A percentile compares a stretch with the other conserved stretches of the same genome.
Evolutionary conservation across 2,888 invertebrate species (phyloP).

Genomic region (Hypolimnas misippus): DNA sequence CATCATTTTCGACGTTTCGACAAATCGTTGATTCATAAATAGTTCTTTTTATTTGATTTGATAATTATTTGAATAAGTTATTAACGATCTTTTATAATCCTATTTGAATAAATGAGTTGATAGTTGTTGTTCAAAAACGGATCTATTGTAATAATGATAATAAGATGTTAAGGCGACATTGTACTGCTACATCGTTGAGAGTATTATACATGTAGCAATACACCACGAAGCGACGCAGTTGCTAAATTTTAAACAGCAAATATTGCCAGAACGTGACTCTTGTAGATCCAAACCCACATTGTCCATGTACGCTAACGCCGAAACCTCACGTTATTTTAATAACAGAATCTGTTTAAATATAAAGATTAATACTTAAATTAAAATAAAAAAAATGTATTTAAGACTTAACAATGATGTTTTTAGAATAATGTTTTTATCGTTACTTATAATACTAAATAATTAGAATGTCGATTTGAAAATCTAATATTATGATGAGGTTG

Average conservation of each 20-base stretch:
- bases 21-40: too few relatives aligned
- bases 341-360: neutral
- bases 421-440: too few relatives aligned
- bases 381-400: neutral
- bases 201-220: constrained; percentile 18
- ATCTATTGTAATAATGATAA: neutral
- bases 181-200: neutral
- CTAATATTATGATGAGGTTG: too few relatives aligned
- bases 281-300: constrained; percentile 48
- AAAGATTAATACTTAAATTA: neutral
- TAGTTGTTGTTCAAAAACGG: too few relatives aligned
- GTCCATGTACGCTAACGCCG: constrained; percentile 18
- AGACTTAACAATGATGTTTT: too few relatives aligned
- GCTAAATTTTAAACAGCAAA: constrained; percentile 74
- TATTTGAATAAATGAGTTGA: too few relatives aligned
- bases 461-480: too few relatives aligned
- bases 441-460: too few relatives aligned
- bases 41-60: too few relatives aligned
- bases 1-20: too few relatives aligned
- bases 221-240: constrained; percentile 58
- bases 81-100: too few relatives aligned
- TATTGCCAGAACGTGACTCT: constrained; percentile 77
- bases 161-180: neutral
- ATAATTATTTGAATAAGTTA: too few relatives aligned
- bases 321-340: constrained; percentile 11